Conservation (phyloP, 23 tunicate genomes). For the Ascidia mentula region DNA sequence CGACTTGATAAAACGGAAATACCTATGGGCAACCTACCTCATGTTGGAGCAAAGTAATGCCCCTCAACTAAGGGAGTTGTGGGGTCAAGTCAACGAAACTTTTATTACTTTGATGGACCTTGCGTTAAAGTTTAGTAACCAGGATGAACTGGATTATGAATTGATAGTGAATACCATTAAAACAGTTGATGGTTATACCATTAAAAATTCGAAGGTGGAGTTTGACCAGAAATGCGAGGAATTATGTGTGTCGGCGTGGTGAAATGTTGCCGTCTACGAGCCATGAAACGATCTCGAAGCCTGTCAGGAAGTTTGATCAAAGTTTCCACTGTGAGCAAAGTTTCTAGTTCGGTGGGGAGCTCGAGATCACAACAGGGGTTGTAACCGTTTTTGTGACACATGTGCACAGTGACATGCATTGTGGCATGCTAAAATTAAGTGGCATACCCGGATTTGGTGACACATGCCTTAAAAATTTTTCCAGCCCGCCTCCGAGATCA, state of each 20-base stretch:
- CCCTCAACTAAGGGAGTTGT: conserved; percentile 1
- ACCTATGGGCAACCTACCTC: neutral
- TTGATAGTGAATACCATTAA: no score
- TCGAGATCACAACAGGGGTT: no score
- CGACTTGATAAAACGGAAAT: neutral
- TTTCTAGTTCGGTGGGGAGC: neutral
- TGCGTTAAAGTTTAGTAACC: neutral
- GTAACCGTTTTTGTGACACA: no score
- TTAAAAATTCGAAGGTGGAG: neutral
- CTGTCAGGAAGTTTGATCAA: neutral
- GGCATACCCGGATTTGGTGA: no score
- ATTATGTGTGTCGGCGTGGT: neutral
- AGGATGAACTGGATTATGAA: neutral
- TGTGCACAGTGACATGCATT: no score
- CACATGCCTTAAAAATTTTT: no score
- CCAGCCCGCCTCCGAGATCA: no score
- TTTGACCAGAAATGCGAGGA: neutral
- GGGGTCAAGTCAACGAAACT: neutral
- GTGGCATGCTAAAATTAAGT: no score
- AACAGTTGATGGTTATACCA: neutral
- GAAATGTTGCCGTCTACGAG: neutral
- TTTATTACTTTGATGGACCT: neutral
- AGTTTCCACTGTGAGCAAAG: neutral
- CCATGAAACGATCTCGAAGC: neutral
- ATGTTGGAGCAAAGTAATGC: conserved; percentile 10